phyloP scores from a whole-genome alignment of 2,113 vertebrate genomes.

The Sorex araneus region DNA sequence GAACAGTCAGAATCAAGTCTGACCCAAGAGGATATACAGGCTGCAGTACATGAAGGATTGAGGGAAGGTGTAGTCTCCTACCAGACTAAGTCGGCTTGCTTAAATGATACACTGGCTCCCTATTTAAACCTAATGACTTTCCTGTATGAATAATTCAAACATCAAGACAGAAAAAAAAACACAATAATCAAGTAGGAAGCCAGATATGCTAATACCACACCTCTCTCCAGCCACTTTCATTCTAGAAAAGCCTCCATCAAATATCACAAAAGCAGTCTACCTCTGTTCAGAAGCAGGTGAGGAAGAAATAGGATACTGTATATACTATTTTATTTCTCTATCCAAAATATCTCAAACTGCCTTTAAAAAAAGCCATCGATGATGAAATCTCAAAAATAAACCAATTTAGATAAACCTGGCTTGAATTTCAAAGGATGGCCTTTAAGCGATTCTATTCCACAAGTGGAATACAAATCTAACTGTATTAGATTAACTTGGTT shows the following conservation, averaged over 20 bases:
- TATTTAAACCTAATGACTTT: background rate
- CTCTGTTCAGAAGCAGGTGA: background rate
- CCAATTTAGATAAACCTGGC: background rate
- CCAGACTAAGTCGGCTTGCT: background rate
- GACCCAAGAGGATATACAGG: background rate
- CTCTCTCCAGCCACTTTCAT: background rate
- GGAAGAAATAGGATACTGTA: background rate
- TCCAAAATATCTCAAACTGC: background rate
- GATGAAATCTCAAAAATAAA: background rate
- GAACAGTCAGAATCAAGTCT: background rate
- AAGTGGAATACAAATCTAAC: background rate
- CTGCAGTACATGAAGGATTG: background rate
- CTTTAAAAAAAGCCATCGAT: background rate
- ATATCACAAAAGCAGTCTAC: background rate
- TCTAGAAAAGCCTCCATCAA: background rate
- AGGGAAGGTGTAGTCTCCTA: background rate
- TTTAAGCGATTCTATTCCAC: background rate
- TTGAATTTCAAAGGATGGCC: background rate
- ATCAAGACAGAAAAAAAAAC: background rate
- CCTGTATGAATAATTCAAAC: background rate
- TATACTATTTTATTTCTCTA: background rate
- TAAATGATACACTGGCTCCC: background rate
- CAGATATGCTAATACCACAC: background rate
- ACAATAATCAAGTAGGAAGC: background rate
- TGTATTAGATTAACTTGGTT: background rate